Evolutionary conservation across 2,888 invertebrate genomes (phyloP).

Genomic region (Lasioglossum leucozonium): DNA sequence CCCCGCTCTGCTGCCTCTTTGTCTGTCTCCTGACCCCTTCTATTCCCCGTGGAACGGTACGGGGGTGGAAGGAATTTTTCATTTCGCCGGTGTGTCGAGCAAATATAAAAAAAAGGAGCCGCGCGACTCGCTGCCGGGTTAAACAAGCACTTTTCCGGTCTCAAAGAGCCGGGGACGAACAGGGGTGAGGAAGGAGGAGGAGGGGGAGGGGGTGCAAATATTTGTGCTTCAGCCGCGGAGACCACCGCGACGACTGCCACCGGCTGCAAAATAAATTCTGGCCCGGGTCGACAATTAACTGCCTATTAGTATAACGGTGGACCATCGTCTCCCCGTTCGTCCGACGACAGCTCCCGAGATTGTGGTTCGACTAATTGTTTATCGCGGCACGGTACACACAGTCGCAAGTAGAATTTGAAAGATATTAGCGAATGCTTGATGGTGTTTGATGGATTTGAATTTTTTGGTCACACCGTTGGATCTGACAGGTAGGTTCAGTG

Average conservation of each 20-base stretch:
- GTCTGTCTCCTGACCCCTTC: not conserved
- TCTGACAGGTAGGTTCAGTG: too few relatives aligned
- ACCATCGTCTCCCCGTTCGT: too few relatives aligned
- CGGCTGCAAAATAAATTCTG: constrained; percentile 1
- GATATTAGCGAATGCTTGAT: not conserved
- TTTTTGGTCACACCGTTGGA: not conserved
- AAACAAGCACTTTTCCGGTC: constrained; percentile 48
- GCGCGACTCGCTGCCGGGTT: constrained; percentile 27
- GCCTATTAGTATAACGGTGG: not conserved
- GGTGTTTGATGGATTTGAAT: not conserved
- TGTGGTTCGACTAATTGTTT: not conserved
- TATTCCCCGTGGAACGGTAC: not conserved
- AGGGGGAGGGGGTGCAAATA: constrained; percentile 51
- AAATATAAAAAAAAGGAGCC: constrained; percentile 41
- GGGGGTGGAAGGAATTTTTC: constrained; percentile 29
- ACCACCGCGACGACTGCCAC: not conserved
- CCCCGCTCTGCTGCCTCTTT: not conserved
- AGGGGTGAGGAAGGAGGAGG: constrained; percentile 9
- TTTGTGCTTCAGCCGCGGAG: constrained; percentile 53
- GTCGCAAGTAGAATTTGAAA: not conserved
- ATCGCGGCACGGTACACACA: not conserved
- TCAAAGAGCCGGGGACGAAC: constrained; percentile 29
- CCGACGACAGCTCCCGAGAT: not conserved
- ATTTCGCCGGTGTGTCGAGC: constrained; percentile 33
- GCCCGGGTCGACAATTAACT: constrained; percentile 9